Conservation (phyloP, 2,113 vertebrate species). For the Tupaia tana region DNA sequence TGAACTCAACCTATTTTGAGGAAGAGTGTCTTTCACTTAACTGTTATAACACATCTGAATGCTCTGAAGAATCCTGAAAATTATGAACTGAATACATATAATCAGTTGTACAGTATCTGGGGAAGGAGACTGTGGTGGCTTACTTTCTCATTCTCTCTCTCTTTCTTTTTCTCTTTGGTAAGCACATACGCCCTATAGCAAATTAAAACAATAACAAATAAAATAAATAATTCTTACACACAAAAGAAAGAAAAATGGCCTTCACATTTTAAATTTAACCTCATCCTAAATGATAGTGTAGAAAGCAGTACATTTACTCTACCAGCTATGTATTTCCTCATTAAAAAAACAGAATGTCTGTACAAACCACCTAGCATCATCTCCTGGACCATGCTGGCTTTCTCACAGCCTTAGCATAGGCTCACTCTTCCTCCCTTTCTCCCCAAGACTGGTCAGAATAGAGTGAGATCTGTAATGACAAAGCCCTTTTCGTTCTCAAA, state of each 20-base stretch:
- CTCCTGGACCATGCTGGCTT: background rate
- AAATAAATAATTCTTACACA: no score
- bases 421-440: background rate
- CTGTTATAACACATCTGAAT: background rate
- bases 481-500: background rate
- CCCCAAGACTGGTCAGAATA: background rate
- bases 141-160: no score
- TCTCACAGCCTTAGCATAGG: background rate
- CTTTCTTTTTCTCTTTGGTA: no score
- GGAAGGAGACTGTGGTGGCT: background rate
- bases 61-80: background rate
- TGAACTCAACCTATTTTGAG: background rate
- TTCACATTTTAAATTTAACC: background rate
- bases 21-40: background rate
- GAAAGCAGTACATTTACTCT: background rate
- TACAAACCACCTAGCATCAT: background rate
- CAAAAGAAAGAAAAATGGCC: background rate
- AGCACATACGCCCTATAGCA: no score
- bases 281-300: background rate
- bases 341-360: background rate
- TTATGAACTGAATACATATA: background rate
- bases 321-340: slow-evolving; percentile 5
- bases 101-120: background rate
- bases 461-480: background rate
- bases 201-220: no score